Evolutionary conservation across 1,140 invertebrate species (phyloP).

Genomic region (Panonychus citri): DNA sequence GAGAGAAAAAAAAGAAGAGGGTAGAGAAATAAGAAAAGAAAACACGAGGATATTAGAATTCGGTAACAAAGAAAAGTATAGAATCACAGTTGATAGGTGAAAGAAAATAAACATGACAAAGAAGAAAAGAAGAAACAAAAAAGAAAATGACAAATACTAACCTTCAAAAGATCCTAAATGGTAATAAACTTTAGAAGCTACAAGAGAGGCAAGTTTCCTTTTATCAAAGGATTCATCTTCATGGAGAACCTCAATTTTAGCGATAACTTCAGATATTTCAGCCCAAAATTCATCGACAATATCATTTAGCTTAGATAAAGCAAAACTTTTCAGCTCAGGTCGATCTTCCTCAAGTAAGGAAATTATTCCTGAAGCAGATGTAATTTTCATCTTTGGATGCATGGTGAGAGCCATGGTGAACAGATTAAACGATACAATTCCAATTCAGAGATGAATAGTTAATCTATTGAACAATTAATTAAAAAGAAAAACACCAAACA

Average conservation of each 20-base stretch:
- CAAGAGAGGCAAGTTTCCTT: conserved; percentile 73
- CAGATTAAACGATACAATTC: too few species aligned
- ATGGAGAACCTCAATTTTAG: conserved; percentile 89
- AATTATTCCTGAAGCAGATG: conserved; percentile 57
- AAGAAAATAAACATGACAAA: not conserved
- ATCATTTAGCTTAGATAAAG: conserved; percentile 60
- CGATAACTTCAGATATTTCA: conserved; percentile 89
- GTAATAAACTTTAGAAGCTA: conserved; percentile 96
- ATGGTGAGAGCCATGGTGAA: not conserved
- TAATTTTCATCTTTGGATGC: not conserved
- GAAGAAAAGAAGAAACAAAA: not conserved
- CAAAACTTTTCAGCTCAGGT: conserved; percentile 76
- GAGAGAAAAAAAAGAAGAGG: not conserved
- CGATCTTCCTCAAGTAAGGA: conserved; percentile 81
- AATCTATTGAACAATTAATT: not conserved
- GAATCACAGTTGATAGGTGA: not conserved
- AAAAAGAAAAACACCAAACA: not conserved
- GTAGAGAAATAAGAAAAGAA: not conserved
- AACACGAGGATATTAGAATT: not conserved
- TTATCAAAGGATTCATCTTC: conserved; percentile 68
- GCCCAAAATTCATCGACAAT: conserved; percentile 97
- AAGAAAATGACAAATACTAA: not conserved
- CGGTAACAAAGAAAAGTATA: not conserved
- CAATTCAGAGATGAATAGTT: too few species aligned
- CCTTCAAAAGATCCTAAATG: conserved; percentile 77